Percentiles rank a stretch among this genome's conserved stretches.
phyloP scores from a whole-genome alignment of 2,888 invertebrate species.

The Dryococelus australis region DNA sequence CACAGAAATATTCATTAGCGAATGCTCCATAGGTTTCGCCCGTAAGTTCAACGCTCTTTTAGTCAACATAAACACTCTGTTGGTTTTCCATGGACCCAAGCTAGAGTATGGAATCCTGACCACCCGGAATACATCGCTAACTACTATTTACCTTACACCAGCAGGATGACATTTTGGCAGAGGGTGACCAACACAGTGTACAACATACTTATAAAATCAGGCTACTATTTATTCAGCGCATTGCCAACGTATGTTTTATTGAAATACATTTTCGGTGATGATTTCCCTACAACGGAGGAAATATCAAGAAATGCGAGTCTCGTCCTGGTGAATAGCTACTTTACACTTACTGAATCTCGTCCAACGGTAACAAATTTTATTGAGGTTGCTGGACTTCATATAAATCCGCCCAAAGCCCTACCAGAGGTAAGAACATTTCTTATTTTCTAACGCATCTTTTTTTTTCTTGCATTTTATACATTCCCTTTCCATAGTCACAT shows the following conservation, averaged over 20 bases:
- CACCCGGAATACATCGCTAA: conserved; percentile 50
- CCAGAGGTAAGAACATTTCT: conserved; percentile 39
- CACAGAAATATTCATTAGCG: conserved; percentile 50
- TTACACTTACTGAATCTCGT: conserved; percentile 62
- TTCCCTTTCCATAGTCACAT: no score
- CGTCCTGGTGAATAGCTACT: conserved; percentile 68
- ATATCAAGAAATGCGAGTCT: conserved; percentile 65
- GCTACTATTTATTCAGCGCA: conserved; percentile 36
- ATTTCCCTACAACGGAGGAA: conserved; percentile 59
- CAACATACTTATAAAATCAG: neutral
- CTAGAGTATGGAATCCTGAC: conserved; percentile 46
- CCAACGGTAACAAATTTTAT: conserved; percentile 48
- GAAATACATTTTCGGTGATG: conserved; percentile 62
- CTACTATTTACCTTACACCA: conserved; percentile 47
- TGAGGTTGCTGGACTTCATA: conserved; percentile 43
- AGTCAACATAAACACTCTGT: conserved; percentile 41
- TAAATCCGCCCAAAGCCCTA: conserved; percentile 34
- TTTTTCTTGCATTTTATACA: no score
- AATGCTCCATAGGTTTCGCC: conserved; percentile 50
- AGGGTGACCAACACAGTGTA: conserved; percentile 49
- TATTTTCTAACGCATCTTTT: no score
- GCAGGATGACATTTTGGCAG: conserved; percentile 50
- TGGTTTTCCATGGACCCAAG: conserved; percentile 44
- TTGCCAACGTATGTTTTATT: conserved; percentile 57
- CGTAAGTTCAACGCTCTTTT: conserved; percentile 46